These are phyloP conservation scores for Narcine bancroftii DNA, from an alignment of 2,113 vertebrate species.

Conservation along the genomic window DNA sequence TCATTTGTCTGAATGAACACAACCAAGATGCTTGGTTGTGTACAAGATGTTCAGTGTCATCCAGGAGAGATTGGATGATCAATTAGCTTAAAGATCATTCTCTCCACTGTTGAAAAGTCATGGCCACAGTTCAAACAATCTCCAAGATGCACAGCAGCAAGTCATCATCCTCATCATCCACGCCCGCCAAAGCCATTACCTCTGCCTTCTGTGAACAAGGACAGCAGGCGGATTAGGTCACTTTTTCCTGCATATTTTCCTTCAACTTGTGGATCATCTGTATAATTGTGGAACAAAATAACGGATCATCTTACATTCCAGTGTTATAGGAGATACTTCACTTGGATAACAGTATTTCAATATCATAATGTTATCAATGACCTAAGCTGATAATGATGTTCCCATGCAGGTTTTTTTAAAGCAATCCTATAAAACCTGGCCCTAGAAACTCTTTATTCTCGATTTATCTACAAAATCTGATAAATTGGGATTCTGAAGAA, in stretches of 20 bases:
- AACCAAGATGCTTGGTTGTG: too few relatives aligned
- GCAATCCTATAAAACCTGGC: not conserved
- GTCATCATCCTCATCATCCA: not conserved
- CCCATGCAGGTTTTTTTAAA: not conserved
- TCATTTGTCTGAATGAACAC: not conserved
- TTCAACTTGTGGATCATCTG: not conserved
- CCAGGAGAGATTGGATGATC: not conserved
- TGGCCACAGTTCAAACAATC: not conserved
- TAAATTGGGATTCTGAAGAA: not conserved
- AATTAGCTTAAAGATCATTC: not conserved
- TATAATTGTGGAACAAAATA: not conserved
- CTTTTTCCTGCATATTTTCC: not conserved
- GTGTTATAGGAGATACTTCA: not conserved
- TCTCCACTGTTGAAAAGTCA: not conserved
- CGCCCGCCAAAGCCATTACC: not conserved
- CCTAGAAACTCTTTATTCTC: not conserved
- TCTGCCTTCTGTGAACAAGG: not conserved
- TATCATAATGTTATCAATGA: not conserved
- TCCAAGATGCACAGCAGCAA: not conserved
- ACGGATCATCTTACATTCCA: not conserved
- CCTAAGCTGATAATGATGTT: not conserved
- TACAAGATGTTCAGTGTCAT: not conserved
- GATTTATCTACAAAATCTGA: not conserved
- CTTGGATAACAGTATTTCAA: not conserved
- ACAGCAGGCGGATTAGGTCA: not conserved